Base-by-base conservation (phyloP, 1,140 invertebrate species). In the Lethocerus indicus region DNA sequence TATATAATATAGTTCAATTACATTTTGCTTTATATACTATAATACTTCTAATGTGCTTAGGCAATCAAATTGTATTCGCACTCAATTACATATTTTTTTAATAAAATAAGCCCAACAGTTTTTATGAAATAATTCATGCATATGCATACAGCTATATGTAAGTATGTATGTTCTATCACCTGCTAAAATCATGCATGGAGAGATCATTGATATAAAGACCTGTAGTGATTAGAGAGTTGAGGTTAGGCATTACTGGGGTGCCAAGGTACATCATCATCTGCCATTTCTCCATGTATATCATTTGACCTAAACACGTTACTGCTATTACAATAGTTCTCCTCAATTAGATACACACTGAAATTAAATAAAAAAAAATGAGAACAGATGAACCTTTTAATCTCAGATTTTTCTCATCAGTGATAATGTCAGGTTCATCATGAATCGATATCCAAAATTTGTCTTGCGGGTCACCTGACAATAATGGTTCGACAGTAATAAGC, bases 231-330 rank as follows among this genome's bases (percentile, higher is more conserved):
- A 97, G 73, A 0, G 84, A 81, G 40, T 88, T 83, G 7, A 97
- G 66, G 63, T 92, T 88, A 0, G 87, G 83, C 85, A 96, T 91
- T 51, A 96, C 85, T 0, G 93, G 93, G 0, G 90, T 95, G 14
- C 87, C 91, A 20, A 97, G 69, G 62, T 93, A 97, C 74, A 95
- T 87, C 67, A 97, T 91, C 78, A 90, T 86, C 53, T 86, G 78
- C 93, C 92, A 97, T 58, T 94, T 90, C 51, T 89, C 84, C 87
- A 97, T 93, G 62, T 90, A 94, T 58, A 96, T 83, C 92, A 98
- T 97, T 74, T 96, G 91, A 58, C 91, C 90, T 86, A 59, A 26
- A 51, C 18, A 51, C 20, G 2, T 54, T 54, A 18, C 32, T 35
- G 21, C 40, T 47, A 3, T 24, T 51, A n/a, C n/a, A n/a, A n/a